Evolutionary conservation across 2,888 invertebrate species (phyloP).

Genomic region (Trichogramma dendrolimi): DNA sequence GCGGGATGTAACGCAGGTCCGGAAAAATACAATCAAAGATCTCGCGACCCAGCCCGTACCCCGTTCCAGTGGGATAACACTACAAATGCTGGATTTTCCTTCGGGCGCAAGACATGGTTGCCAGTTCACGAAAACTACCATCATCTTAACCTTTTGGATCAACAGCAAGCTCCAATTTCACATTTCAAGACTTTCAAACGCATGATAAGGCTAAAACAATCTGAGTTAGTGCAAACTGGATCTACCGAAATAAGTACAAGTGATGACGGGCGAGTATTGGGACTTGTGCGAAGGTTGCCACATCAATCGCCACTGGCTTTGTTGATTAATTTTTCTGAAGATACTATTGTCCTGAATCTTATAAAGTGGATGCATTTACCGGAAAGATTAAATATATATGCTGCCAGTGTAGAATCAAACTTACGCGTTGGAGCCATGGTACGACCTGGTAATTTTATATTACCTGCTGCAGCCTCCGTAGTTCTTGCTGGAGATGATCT

Average conservation of each 20-base stretch:
- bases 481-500: conserved; percentile 24
- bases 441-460: conserved; percentile 22
- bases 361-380: conserved; percentile 36
- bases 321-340: conserved; percentile 37
- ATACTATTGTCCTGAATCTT: conserved; percentile 32
- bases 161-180: conserved; percentile 55
- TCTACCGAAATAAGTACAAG: conserved; percentile 43
- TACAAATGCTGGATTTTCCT: conserved; percentile 62
- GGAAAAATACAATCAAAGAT: conserved; percentile 54
- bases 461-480: conserved; percentile 39
- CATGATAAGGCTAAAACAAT: conserved; percentile 54
- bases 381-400: conserved; percentile 31
- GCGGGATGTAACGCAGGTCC: conserved; percentile 62
- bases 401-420: conserved; percentile 34
- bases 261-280: not conserved
- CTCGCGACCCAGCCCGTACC: conserved; percentile 53
- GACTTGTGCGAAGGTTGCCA: conserved; percentile 33
- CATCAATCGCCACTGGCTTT: conserved; percentile 29
- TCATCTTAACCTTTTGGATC: conserved; percentile 58
- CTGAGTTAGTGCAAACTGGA: conserved; percentile 54
- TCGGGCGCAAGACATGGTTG: conserved; percentile 60
- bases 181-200: conserved; percentile 51
- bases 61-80: conserved; percentile 65
- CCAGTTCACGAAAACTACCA: conserved; percentile 63
- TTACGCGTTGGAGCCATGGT: conserved; percentile 25